Evolutionary conservation across 35 echinoderm and acorn worm species (phyloP), one percentile per base, ranked within the genome.

Genomic region (Hemicentrotus pulcherrimus): DNA sequence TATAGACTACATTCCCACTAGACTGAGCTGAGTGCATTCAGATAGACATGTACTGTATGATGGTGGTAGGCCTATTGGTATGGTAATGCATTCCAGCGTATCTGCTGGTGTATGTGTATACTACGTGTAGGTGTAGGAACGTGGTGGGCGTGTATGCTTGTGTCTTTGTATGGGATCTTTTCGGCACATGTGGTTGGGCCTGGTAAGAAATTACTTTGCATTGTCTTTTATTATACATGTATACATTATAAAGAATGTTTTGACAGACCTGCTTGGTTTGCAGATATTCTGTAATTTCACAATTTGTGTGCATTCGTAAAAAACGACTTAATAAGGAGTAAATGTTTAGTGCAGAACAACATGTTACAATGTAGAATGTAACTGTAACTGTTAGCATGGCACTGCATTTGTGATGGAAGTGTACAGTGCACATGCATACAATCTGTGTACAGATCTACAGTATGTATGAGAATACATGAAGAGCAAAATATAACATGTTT

Each of bases 161-260:
- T n/a, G 6, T 55, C 50, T 55, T 28, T 78, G 5, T 78, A 78
- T 6, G 28, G 65, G 65, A 78, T 28, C 65, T 78, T 5, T n/a
- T 78, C 19, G 28, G 65, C 65, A 78, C 65, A 78, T 78, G 65
- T 78, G 65, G 65, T n/a, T 78, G n/a, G 65, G 65, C 28, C 65
- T 78, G 65, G 65, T 78, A 78, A 78, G 65, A 78, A n/a, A 78
- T 78, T 78, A 28, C 65, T 78, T n/a, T 78, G 65, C 50, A 55
- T 55, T 55, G 0, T 55, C 3, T 41, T 9, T 14, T 78, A 78
- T 28, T 22, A 78, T 78, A 8, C 65, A 28, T 78, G 9, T 5
- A 8, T 78, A n/a, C 12, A 55, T 15, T 28, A 28, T 28, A 78
- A 78, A 78, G 28, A 5, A 78, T n/a, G 28, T 78, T 78, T 78